These are phyloP conservation scores for Exephanes ischioxanthus DNA, from an alignment of 2,888 invertebrate genomes.

Conservation along the genomic window DNA sequence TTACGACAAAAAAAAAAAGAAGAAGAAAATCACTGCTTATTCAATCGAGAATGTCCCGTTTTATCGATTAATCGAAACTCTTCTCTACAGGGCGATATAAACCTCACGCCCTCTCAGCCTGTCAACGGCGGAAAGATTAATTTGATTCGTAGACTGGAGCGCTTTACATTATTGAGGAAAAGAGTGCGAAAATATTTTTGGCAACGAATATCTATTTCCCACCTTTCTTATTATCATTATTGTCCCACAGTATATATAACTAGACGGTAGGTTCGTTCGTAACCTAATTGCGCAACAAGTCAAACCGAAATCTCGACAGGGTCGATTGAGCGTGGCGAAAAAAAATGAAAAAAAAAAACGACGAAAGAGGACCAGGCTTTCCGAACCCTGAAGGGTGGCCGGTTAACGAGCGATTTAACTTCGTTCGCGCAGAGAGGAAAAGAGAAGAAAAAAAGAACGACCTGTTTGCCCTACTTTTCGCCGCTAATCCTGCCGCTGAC, in stretches of 20 bases:
- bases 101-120: background rate
- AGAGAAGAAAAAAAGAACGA: slow-evolving; percentile 40
- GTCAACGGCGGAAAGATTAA: background rate
- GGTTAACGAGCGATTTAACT: slow-evolving; percentile 65
- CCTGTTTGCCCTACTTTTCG: slow-evolving; percentile 64
- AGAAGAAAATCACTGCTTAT: slow-evolving; percentile 31
- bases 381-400: slow-evolving; percentile 51
- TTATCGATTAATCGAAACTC: slow-evolving; percentile 34
- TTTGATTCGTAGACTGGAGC: background rate
- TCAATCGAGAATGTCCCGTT: slow-evolving; percentile 32
- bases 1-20: slow-evolving; percentile 5
- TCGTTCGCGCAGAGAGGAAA: slow-evolving; percentile 42
- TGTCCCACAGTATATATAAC: background rate
- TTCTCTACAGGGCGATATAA: background rate
- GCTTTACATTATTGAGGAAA: background rate
- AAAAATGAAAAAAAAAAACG: slow-evolving; percentile 28
- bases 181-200: background rate
- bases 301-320: slow-evolving; percentile 10
- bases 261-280: background rate
- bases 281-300: slow-evolving; percentile 36
- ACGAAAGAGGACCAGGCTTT: slow-evolving; percentile 31
- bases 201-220: background rate
- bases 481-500: slow-evolving; percentile 57
- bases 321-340: slow-evolving; percentile 35
- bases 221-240: background rate